These are phyloP conservation scores for Polymixis flavicincta DNA, from an alignment of 2,888 invertebrate genomes.

Conservation along the genomic window DNA sequence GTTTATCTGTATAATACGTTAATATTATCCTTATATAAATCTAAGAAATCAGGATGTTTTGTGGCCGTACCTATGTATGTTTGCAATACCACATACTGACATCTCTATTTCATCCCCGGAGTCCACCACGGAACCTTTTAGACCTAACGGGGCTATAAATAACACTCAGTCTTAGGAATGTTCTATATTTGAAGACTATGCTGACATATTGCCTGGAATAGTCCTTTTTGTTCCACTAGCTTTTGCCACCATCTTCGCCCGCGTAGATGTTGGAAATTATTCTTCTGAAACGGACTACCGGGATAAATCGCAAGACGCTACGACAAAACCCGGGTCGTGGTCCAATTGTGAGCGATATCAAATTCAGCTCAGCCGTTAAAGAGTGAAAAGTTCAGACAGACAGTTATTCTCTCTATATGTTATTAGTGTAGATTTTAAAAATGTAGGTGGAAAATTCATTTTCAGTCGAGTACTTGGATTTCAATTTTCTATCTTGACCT, in stretches of 20 bases:
- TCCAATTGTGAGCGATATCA: background rate
- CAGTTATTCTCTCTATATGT: background rate
- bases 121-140: conserved; percentile 17
- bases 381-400: background rate
- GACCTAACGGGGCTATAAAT: conserved; percentile 28
- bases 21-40: no score
- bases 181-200: conserved; percentile 32
- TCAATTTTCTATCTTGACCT: no score
- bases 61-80: no score
- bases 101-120: background rate
- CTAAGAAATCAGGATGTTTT: no score
- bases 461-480: no score
- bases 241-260: background rate
- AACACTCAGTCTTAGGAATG: conserved; percentile 15
- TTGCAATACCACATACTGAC: background rate
- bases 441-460: no score
- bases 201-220: background rate
- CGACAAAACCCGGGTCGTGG: background rate
- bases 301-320: background rate
- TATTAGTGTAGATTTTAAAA: no score
- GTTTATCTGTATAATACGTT: no score
- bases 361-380: background rate
- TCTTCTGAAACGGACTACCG: background rate
- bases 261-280: background rate
- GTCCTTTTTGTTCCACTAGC: background rate